Conservation (phyloP, 2,888 invertebrate genomes). For the Mactromeris polynyma region DNA sequence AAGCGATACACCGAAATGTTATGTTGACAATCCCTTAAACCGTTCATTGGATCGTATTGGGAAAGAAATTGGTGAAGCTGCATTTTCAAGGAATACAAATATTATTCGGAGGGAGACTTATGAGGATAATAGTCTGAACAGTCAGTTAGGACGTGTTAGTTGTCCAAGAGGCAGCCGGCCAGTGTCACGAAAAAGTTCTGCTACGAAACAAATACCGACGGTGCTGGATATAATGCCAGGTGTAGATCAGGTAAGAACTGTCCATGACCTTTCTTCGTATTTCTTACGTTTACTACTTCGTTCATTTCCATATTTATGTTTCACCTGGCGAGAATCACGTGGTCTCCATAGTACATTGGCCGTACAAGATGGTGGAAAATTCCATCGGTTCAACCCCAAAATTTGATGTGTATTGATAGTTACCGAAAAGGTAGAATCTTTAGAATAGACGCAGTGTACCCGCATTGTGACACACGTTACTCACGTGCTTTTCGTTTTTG, state of each 20-base stretch:
- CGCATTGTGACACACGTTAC: too few relatives aligned
- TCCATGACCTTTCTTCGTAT: too few relatives aligned
- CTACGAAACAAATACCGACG: neutral
- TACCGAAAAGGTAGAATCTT: too few relatives aligned
- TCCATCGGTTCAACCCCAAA: too few relatives aligned
- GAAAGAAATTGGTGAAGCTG: conserved; percentile 47
- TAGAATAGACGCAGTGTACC: too few relatives aligned
- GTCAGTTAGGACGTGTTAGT: conserved; percentile 48
- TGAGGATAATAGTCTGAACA: conserved; percentile 46
- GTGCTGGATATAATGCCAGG: neutral
- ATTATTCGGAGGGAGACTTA: conserved; percentile 25
- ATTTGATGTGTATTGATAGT: too few relatives aligned
- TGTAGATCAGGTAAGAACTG: neutral
- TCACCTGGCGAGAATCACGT: too few relatives aligned
- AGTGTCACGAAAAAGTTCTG: neutral
- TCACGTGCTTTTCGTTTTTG: too few relatives aligned
- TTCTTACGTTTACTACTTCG: too few relatives aligned
- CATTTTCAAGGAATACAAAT: neutral
- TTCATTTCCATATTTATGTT: too few relatives aligned
- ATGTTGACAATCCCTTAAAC: conserved; percentile 58
- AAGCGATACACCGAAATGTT: conserved; percentile 13
- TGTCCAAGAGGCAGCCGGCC: conserved; percentile 45
- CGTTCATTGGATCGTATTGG: conserved; percentile 52
- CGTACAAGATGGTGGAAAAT: too few relatives aligned
- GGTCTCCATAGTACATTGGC: too few relatives aligned